Evolutionary conservation across 2,797 vertebrate species (phyloP), one percentile per base, ranked within the genome.

Genomic region (Margarornis squamiger): DNA sequence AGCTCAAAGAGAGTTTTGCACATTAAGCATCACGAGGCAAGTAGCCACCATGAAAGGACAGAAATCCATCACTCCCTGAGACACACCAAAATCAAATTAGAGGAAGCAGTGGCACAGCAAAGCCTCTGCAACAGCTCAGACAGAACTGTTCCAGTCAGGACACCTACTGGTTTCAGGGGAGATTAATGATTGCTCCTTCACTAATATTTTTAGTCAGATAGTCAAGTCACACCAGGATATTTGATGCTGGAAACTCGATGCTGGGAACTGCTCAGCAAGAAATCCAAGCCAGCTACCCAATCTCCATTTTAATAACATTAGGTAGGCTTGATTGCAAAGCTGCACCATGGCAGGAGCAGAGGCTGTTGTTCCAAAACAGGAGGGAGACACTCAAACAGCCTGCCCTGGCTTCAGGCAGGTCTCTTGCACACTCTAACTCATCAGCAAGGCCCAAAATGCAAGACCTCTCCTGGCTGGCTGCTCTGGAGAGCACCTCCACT

Each of bases 191-290:
- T 68, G 39, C 66, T 95, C 51, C 62, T 63, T 81, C 79, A 57
- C 45, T 80, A 88, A 49, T 71, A 77, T 77, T 91, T 92, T 93
- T 71, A 93, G 89, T 75, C 70, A 68, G 73, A n/a, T 34, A 68
- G 73, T 62, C 61, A 90, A 86, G 76, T 51, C 79, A 78, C 76
- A 88, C 71, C 76, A 92, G 59, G 79, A 88, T 39, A 83, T 22
- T 7, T 73, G 63, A 81, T 81, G n/a, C 78, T 87, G 27, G 62
- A 88, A 90, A 83, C 55, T 32, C 3, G 13, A 76, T 74, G 34
- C 72, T 75, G 45, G 43, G 87, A 94, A 71, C 30, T 58, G 54
- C 62, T 85, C 7, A 88, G 67, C 41, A 78, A 86, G 92, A 83
- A 95, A 91, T 45, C 7, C 48, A 48, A 89, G 75, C 59, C 78